A percentile compares a stretch with the other conserved stretches of the same genome.
These are phyloP conservation scores for Polymixis flavicincta DNA, from an alignment of 2,888 invertebrate genomes.

Conservation along the genomic window DNA sequence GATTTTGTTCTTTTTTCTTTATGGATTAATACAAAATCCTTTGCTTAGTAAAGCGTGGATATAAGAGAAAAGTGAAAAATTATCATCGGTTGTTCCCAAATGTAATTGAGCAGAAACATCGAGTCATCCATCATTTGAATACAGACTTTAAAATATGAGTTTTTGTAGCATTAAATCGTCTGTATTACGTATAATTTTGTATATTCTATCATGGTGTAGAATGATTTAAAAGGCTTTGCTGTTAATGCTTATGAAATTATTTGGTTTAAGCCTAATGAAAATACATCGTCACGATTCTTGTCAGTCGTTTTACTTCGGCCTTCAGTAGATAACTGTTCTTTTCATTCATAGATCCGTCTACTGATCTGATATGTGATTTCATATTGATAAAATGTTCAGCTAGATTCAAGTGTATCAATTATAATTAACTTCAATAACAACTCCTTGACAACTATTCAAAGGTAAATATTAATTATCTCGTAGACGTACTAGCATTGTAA, in stretches of 20 bases:
- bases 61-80: conserved; percentile 55
- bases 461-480: conserved; percentile 28
- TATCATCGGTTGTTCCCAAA: conserved; percentile 42
- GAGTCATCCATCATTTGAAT: conserved; percentile 34
- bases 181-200: conserved; percentile 21
- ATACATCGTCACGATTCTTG: conserved; percentile 14
- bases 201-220: conserved; percentile 24
- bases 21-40: conserved; percentile 10
- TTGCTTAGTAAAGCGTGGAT: conserved; percentile 25
- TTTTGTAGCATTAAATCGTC: conserved; percentile 42
- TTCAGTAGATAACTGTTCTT: conserved; percentile 5
- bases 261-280: conserved; percentile 9
- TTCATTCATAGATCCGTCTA: conserved; percentile 8
- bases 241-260: conserved; percentile 25
- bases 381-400: not conserved
- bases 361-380: not conserved
- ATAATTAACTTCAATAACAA: not conserved
- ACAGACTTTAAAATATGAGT: conserved; percentile 34
- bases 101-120: conserved; percentile 37
- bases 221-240: conserved; percentile 25
- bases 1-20: not conserved
- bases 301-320: not conserved
- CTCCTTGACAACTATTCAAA: conserved; percentile 25
- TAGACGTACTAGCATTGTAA: conserved; percentile 6
- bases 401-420: conserved; percentile 1